Percentiles rank a stretch among this genome's conserved stretches.
Evolutionary conservation across 2,797 vertebrate genomes (phyloP).

Genomic region (Enteromius mattozi): DNA sequence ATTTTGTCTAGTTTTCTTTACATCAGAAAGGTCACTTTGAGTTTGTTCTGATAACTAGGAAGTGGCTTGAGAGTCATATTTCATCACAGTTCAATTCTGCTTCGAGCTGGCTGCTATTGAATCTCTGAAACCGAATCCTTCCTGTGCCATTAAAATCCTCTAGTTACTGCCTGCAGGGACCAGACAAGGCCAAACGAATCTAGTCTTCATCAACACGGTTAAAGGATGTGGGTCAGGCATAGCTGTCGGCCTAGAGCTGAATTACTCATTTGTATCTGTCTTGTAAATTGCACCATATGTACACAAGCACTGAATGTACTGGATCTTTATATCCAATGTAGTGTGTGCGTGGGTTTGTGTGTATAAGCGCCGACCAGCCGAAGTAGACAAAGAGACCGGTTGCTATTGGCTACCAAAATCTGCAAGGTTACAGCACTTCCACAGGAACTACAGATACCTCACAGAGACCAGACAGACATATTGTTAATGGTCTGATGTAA

Average conservation of each 20-base stretch:
- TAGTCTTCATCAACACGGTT: constrained; percentile 42
- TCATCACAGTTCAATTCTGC: constrained; percentile 36
- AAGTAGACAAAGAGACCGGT: constrained; percentile 24
- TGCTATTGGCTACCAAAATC: constrained; percentile 46
- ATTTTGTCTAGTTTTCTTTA: background rate
- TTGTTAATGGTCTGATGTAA: no score
- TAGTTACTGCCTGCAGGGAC: constrained; percentile 42
- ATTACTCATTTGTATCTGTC: constrained; percentile 29
- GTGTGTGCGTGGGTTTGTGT: background rate
- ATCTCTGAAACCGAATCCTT: constrained; percentile 44
- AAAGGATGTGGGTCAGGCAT: constrained; percentile 60
- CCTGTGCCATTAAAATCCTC: constrained; percentile 34
- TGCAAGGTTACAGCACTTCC: constrained; percentile 39
- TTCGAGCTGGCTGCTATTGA: constrained; percentile 16
- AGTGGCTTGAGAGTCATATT: constrained; percentile 33
- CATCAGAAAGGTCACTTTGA: constrained; percentile 11
- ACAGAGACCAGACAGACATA: constrained; percentile 5
- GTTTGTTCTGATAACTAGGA: constrained; percentile 5
- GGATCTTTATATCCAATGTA: background rate
- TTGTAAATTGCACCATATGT: constrained; percentile 39
- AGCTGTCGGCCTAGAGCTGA: constrained; percentile 50
- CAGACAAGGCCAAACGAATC: constrained; percentile 51
- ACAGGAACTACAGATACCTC: constrained; percentile 24
- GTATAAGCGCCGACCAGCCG: background rate
- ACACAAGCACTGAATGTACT: background rate